Evolutionary conservation across 1,140 invertebrate genomes (phyloP).

Genomic region (Cherax destructor): DNA sequence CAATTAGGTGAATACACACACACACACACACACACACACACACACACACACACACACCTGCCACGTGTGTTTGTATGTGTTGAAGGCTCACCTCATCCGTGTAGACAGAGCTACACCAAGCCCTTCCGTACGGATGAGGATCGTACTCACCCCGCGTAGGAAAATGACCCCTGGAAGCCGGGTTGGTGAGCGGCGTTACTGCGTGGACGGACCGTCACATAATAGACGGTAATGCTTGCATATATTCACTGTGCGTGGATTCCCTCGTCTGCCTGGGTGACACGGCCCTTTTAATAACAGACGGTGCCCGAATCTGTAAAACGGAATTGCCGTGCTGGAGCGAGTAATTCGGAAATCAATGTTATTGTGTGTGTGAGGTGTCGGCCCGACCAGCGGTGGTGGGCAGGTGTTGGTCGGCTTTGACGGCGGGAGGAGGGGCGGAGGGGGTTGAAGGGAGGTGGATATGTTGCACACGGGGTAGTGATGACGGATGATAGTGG

Average conservation of each 20-base stretch:
- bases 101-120: neutral
- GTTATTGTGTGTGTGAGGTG: neutral
- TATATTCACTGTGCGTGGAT: conserved; percentile 39
- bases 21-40: too few relatives aligned
- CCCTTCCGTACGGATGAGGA: too few relatives aligned
- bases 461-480: neutral
- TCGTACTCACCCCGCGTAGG: neutral
- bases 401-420: neutral
- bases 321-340: conserved; percentile 38
- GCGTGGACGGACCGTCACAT: neutral
- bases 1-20: too few relatives aligned
- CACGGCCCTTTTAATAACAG: conserved; percentile 36
- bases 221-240: conserved; percentile 60
- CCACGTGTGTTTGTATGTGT: neutral
- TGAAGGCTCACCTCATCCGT: neutral
- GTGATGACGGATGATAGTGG: neutral
- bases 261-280: conserved; percentile 25
- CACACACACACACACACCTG: too few relatives aligned
- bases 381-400: neutral
- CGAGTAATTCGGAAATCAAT: conserved; percentile 58
- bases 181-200: neutral
- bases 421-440: neutral
- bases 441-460: neutral
- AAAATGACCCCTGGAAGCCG: neutral
- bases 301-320: conserved; percentile 36